Base-by-base conservation (phyloP, 2,797 vertebrate genomes). In the Hydrolagus colliei region DNA sequence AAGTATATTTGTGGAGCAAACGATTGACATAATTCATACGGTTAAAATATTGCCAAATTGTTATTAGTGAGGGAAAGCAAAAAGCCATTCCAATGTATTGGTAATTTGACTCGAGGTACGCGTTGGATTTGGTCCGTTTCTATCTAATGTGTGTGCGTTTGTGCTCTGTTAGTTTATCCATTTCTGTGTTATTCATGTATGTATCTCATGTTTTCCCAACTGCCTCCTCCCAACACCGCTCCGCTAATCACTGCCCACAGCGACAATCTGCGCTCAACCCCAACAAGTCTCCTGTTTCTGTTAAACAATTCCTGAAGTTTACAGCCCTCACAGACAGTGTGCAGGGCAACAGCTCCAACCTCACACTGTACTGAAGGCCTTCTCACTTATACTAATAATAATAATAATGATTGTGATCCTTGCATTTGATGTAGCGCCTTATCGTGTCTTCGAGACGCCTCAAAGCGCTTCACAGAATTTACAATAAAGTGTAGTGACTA, bases 221-320 rank as follows among this genome's bases (percentile, higher is more conserved):
- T 18, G 41, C 52, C 8, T 61, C 59, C 41, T 52, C 41, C 41
- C 41, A 52, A 1, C 41, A 52, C 2, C 41, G 6, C 41, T 52
- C 41, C 1, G 41, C 20, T 89, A 89, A 88, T 86, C 78, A 88
- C 86, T 75, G 76, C 86, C 87, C 71, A 87, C 87, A 75, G 6
- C 77, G 85, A 12, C 79, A 72, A 87, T 76, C 86, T 87, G 41
- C 74, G 65, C 71, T 0, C 0, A 87, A 87, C n/a, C 73, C 85
- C 87, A 87, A 86, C 72, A 86, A 86, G 82, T 86, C 79, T 82
- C 3, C 11, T 84, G 85, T 82, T 86, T 86, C 87, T 71, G 87
- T 88, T 80, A 88, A 88, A 85, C 85, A 74, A 72, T 72, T 52
- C 73, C 87, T 87, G 87, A 6, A 74, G 89, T 90, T 91, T 89